Conservation (phyloP, 2,888 invertebrate species). For the Meliscaeva auricollis region DNA sequence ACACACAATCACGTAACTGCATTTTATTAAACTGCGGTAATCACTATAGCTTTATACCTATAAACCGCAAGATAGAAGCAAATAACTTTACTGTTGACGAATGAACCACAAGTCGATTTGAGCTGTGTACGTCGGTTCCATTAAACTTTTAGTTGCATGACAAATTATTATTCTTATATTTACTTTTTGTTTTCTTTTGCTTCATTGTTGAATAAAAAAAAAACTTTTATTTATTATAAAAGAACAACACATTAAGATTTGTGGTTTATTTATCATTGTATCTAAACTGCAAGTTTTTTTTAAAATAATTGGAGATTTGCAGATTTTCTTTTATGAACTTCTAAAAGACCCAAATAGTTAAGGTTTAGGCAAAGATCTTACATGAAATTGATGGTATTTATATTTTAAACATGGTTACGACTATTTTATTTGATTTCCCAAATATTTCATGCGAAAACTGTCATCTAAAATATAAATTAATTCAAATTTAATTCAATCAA, state of each 20-base stretch:
- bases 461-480: too few relatives aligned
- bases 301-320: too few relatives aligned
- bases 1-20: conserved; percentile 40
- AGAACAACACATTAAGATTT: conserved; percentile 8
- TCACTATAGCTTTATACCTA: background rate
- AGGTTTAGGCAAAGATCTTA: too few relatives aligned
- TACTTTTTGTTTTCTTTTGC: background rate
- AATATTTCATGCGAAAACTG: too few relatives aligned
- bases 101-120: conserved; percentile 23
- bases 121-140: background rate
- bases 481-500: too few relatives aligned
- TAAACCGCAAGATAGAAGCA: conserved; percentile 19
- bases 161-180: conserved; percentile 6
- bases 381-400: too few relatives aligned
- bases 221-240: background rate
- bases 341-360: too few relatives aligned
- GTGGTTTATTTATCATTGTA: conserved; percentile 24
- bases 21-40: background rate
- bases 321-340: too few relatives aligned
- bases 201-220: background rate
- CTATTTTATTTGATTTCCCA: too few relatives aligned
- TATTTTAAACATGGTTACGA: too few relatives aligned
- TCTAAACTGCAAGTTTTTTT: too few relatives aligned
- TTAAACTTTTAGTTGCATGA: conserved; percentile 15
- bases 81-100: conserved; percentile 3